Evolutionary conservation across 2,888 invertebrate species (phyloP).

Genomic region (Siphlonurus alternatus): DNA sequence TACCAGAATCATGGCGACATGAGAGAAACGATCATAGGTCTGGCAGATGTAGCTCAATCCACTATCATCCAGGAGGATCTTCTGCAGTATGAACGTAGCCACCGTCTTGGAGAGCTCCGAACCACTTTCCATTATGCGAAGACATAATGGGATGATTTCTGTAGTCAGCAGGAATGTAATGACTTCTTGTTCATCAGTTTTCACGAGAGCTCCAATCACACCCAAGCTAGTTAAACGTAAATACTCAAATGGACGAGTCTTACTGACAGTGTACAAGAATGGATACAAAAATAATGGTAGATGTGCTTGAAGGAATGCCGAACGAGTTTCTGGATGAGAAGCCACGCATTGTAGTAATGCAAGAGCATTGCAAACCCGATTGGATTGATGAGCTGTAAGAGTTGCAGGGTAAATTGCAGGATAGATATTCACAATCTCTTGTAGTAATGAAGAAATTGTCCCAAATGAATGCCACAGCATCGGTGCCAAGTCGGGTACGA

Average conservation of each 20-base stretch:
- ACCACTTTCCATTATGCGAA: constrained; percentile 98
- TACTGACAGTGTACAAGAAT: constrained; percentile 96
- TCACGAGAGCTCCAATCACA: constrained; percentile 97
- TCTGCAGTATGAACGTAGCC: constrained; percentile 97
- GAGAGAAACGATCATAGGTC: constrained; percentile 97
- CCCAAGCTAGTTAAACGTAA: constrained; percentile 94
- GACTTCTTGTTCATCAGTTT: constrained; percentile 98
- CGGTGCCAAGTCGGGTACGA: constrained; percentile 91
- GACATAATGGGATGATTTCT: constrained; percentile 96
- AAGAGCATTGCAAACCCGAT: constrained; percentile 95
- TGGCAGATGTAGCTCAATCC: constrained; percentile 97
- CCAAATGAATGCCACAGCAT: constrained; percentile 99
- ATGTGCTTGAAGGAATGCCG: constrained; percentile 89
- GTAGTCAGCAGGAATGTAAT: constrained; percentile 96
- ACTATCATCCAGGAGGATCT: constrained; percentile 94
- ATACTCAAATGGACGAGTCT: constrained; percentile 97
- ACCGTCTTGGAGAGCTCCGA: constrained; percentile 99
- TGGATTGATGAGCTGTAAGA: constrained; percentile 94
- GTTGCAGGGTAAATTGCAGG: constrained; percentile 97
- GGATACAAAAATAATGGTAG: constrained; percentile 97
- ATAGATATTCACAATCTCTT: constrained; percentile 97
- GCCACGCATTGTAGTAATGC: constrained; percentile 98
- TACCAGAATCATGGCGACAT: constrained; percentile 96
- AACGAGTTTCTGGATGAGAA: constrained; percentile 96
- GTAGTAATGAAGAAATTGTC: constrained; percentile 86